Evolutionary conservation across 2,113 vertebrate genomes (phyloP).

Genomic region (Peromyscus maniculatus): DNA sequence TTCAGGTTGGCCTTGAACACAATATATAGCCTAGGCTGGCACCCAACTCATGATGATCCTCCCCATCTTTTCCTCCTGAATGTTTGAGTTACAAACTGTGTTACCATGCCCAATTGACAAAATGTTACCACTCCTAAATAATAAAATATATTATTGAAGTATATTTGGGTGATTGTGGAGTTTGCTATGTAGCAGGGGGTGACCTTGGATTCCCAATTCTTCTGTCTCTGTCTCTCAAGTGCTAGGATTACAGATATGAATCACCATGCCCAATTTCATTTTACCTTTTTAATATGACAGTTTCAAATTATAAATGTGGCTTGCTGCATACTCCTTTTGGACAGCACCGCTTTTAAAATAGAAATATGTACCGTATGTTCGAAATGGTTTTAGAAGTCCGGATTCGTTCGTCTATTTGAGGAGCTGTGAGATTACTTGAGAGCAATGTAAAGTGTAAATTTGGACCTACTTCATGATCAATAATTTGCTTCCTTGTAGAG

Average conservation of each 20-base stretch:
- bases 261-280: conserved; percentile 5
- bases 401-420: conserved; percentile 7
- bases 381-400: conserved; percentile 55
- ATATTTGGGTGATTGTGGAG: background rate
- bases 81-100: background rate
- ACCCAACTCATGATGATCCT: background rate
- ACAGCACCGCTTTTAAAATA: conserved; percentile 63
- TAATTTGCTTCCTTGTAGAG: conserved; percentile 65
- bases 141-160: background rate
- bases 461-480: conserved; percentile 66
- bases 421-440: background rate
- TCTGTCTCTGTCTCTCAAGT: background rate
- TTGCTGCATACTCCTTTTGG: conserved; percentile 44
- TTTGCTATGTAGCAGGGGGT: background rate
- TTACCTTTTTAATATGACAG: background rate
- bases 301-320: conserved; percentile 35
- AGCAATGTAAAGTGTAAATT: conserved; percentile 64
- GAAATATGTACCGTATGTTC: conserved; percentile 52
- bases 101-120: background rate
- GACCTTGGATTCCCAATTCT: background rate
- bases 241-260: background rate
- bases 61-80: background rate
- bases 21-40: background rate
- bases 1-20: background rate
- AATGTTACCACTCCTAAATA: background rate